Evolutionary conservation across 2,113 vertebrate species (phyloP).

Genomic region (Elaphurus davidianus): DNA sequence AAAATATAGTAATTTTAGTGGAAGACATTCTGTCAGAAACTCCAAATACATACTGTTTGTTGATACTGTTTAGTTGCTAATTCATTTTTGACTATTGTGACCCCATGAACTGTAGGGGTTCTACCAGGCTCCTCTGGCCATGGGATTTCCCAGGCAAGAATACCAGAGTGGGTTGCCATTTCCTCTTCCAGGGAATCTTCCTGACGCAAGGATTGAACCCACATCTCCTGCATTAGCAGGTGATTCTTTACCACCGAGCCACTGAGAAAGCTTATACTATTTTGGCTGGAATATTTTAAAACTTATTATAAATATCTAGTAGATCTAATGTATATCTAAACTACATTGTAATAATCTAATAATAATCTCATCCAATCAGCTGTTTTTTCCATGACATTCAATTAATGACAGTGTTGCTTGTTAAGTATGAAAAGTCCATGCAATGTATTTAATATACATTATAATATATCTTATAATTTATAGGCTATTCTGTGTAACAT

Average conservation of each 20-base stretch:
- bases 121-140: neutral
- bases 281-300: neutral
- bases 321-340: neutral
- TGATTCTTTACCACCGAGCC: neutral
- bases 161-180: neutral
- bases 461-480: neutral
- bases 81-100: neutral
- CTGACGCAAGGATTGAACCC: neutral
- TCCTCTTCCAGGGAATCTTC: neutral
- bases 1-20: neutral
- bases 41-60: neutral
- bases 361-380: neutral
- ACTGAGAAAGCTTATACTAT: neutral
- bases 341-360: neutral
- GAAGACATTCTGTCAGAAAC: neutral
- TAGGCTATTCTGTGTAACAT: neutral
- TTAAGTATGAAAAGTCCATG: neutral
- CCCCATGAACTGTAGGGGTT: neutral
- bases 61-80: neutral
- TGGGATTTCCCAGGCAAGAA: neutral
- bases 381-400: neutral
- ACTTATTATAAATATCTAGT: neutral
- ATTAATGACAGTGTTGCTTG: neutral
- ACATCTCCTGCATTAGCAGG: neutral
- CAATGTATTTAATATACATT: neutral